phyloP scores from a whole-genome alignment of 2,888 invertebrate species.

The Chironomus tentans region DNA sequence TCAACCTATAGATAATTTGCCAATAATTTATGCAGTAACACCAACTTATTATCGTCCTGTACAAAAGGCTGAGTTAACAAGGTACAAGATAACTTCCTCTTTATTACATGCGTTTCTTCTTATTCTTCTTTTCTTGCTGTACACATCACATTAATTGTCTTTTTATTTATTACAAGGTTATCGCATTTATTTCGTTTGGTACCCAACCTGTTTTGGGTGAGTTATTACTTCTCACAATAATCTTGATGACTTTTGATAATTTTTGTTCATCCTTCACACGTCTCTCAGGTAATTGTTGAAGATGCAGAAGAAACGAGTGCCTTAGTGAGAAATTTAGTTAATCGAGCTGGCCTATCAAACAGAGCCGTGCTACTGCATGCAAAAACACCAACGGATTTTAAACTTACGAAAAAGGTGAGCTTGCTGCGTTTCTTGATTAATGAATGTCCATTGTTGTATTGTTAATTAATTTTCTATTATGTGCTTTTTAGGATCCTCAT shows the following conservation, averaged over 20 bases:
- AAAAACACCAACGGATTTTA: slow-evolving; percentile 60
- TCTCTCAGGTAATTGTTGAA: slow-evolving; percentile 55
- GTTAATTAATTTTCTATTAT: neutral
- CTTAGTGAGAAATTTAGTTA: slow-evolving; percentile 63
- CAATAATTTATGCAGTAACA: slow-evolving; percentile 82
- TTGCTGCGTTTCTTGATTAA: neutral
- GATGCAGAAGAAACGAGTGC: slow-evolving; percentile 62
- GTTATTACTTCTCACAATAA: too few relatives aligned
- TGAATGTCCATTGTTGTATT: neutral
- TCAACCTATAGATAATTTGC: slow-evolving; percentile 43
- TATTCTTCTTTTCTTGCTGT: neutral
- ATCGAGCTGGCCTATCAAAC: slow-evolving; percentile 37
- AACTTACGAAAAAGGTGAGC: slow-evolving; percentile 49
- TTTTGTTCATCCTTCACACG: too few relatives aligned
- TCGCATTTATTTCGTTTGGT: slow-evolving; percentile 79
- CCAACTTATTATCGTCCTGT: slow-evolving; percentile 82
- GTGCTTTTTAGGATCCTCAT: slow-evolving; percentile 48
- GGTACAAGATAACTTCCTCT: slow-evolving; percentile 41
- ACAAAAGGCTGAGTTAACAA: slow-evolving; percentile 89
- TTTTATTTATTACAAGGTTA: slow-evolving; percentile 48
- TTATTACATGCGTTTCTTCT: neutral
- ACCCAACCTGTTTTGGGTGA: slow-evolving; percentile 84
- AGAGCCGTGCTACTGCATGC: slow-evolving; percentile 55
- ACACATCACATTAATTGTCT: neutral
- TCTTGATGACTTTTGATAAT: too few relatives aligned